A percentile compares a stretch with the other conserved stretches of the same genome.
phyloP scores from a whole-genome alignment of 2,797 vertebrate species.

The Tympanoctomys barrerae region DNA sequence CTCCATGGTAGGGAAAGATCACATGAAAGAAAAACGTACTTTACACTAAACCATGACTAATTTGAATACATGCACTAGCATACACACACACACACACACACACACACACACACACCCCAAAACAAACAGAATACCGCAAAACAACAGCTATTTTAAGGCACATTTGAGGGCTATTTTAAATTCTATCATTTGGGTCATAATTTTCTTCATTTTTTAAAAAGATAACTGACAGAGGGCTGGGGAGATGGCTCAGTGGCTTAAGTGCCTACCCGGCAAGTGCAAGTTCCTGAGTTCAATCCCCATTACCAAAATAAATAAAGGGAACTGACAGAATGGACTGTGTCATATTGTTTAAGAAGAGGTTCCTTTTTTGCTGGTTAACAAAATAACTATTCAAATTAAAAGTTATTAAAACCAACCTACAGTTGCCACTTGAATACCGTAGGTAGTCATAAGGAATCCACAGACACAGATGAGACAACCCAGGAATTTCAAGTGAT shows the following conservation, averaged over 20 bases:
- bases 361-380: not conserved
- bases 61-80: not conserved
- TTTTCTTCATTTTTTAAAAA: slow-evolving; percentile 26
- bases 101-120: not conserved
- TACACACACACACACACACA: not conserved
- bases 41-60: not conserved
- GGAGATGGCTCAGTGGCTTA: no score
- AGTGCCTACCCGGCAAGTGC: no score
- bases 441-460: not conserved
- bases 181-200: not conserved
- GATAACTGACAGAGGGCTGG: not conserved
- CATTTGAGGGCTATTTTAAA: not conserved
- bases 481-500: not conserved
- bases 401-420: not conserved
- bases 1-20: slow-evolving; percentile 43
- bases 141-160: not conserved
- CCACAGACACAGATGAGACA: not conserved
- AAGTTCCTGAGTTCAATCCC: no score
- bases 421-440: not conserved
- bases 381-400: slow-evolving; percentile 44
- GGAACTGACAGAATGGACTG: not conserved
- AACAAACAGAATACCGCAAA: not conserved
- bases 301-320: not conserved
- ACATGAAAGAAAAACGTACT: not conserved
- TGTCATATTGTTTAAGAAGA: not conserved